phyloP scores from a whole-genome alignment of 2,888 invertebrate genomes.

The Melanostoma mellinum region DNA sequence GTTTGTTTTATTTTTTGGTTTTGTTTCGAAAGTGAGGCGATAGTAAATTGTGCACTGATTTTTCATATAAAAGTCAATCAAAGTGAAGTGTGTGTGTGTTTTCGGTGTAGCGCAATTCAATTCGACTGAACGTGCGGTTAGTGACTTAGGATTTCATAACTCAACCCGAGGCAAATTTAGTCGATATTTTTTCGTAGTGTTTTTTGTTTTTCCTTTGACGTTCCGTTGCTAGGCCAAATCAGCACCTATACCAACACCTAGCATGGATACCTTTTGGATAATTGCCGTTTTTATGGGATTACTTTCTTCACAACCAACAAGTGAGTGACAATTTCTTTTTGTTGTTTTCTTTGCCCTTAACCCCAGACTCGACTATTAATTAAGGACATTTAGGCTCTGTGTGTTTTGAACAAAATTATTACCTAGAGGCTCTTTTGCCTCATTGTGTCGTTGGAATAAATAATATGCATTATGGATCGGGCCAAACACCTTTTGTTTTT shows the following conservation, averaged over 20 bases:
- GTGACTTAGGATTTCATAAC: constrained; percentile 28
- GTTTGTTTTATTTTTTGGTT: too few relatives aligned
- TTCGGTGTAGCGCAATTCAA: constrained; percentile 17
- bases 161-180: neutral
- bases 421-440: too few relatives aligned
- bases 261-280: constrained; percentile 81
- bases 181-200: neutral
- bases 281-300: constrained; percentile 80
- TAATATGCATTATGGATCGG: too few relatives aligned
- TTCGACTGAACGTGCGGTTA: constrained; percentile 28
- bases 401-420: neutral
- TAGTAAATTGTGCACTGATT: too few relatives aligned
- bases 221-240: neutral
- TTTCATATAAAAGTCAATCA: neutral
- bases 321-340: constrained; percentile 76
- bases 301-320: constrained; percentile 78
- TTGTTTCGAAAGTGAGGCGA: too few relatives aligned
- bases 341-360: neutral
- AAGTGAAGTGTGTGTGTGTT: neutral
- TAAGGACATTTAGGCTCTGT: neutral
- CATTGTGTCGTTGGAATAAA: too few relatives aligned
- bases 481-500: too few relatives aligned
- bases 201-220: neutral
- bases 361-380: neutral
- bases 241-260: constrained; percentile 47